Evolutionary conservation across 1,140 invertebrate species (phyloP), one percentile per base, ranked within the genome.

Genomic region (Drosophila trapezifrons): DNA sequence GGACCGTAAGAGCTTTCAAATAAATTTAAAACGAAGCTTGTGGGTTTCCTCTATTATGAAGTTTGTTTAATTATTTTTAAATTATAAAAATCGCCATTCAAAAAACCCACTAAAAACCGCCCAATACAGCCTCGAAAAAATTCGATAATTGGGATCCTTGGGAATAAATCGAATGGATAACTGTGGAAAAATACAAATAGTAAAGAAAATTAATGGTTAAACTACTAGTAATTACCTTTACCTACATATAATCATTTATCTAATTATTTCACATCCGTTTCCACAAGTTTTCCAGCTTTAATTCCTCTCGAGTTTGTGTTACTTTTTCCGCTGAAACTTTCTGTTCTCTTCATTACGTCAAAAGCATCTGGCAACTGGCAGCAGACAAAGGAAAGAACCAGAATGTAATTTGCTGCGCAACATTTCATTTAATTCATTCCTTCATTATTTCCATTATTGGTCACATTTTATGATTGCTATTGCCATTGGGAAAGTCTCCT

Each of bases 381-480:
- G 42, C 43, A 32, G 35, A 38, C 64, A 38, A 12, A 35, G 37
- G 27, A 37, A 9, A n/a, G 32, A 27, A 43, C 38, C 72, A 60
- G 49, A 73, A 73, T 73, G 38, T 49, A 15, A 57, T 60, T 58
- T 73, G 27, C 45, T 63, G 60, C 52, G 77, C 65, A 65, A 54
- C 71, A 64, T 78, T 71, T 54, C 51, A 64, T 63, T 55, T 75
- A 80, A 72, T 84, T 76, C 40, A 72, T 65, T 77, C 38, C 55
- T 65, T 85, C 60, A 78, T 85, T 84, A 80, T 56, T 85, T 84
- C 73, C 81, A 84, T 85, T 77, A 86, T 81, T 85, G 81, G 77
- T 81, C 74, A 75, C 78, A 85, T 86, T 86, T 85, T 86, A 81
- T 74, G 81, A 81, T 56, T 75, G 67, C 60, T 73, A 55, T 66